These are phyloP conservation scores for Amazona vittata DNA, from an alignment of 2,113 vertebrate species.

Conservation along the genomic window DNA sequence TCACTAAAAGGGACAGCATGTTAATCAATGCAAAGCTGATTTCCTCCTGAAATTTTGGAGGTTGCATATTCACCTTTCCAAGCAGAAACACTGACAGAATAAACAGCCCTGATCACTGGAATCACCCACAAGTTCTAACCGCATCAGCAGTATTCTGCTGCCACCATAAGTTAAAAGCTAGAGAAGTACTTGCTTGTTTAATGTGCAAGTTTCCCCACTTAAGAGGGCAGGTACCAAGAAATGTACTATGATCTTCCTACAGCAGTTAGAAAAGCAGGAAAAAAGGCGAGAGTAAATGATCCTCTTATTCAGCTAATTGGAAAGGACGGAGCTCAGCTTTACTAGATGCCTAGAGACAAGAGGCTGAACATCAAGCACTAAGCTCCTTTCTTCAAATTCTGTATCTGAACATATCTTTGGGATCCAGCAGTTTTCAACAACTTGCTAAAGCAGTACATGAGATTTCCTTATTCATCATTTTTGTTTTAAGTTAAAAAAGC, in stretches of 20 bases:
- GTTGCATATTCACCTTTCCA: not conserved
- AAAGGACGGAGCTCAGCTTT: not conserved
- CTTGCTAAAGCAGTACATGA: not conserved
- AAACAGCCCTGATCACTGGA: not conserved
- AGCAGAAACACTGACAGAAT: not conserved
- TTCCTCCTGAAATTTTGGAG: not conserved
- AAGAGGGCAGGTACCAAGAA: not conserved
- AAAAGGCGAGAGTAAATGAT: not conserved
- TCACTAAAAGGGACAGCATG: not conserved
- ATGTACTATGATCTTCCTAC: not conserved
- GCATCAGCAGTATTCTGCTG: not conserved
- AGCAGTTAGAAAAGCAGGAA: not conserved
- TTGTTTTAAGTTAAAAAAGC: not conserved
- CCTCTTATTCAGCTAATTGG: not conserved
- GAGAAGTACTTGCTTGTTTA: not conserved
- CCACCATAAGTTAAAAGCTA: not conserved
- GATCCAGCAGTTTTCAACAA: not conserved
- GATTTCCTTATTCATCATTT: not conserved
- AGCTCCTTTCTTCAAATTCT: not conserved
- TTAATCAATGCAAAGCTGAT: not conserved
- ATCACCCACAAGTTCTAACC: not conserved
- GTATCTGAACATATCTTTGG: not conserved
- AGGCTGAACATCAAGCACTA: not conserved
- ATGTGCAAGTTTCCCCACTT: not conserved
- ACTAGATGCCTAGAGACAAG: not conserved